Conservation (phyloP, 1,140 invertebrate genomes). For the Drosophila punjabiensis region DNA sequence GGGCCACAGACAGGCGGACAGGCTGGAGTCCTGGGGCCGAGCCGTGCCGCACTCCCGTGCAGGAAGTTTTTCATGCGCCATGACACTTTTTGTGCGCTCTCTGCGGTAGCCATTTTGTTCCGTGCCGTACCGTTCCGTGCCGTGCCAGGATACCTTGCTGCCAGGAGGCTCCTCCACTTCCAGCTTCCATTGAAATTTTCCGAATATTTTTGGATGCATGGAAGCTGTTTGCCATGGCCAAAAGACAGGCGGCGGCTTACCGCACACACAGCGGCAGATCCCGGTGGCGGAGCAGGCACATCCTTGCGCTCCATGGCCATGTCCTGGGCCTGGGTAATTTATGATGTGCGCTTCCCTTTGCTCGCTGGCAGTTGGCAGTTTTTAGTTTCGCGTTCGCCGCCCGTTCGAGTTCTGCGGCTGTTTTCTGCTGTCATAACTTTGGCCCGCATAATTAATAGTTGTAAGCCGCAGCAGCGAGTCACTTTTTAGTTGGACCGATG, state of each 20-base stretch:
- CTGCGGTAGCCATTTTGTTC: conserved; percentile 72
- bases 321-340: conserved; percentile 70
- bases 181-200: conserved; percentile 65
- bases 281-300: conserved; percentile 34
- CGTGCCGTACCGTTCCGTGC: conserved; percentile 22
- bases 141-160: conserved; percentile 66
- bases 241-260: conserved; percentile 77
- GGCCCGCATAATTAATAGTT: conserved; percentile 81
- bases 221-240: conserved; percentile 79
- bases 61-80: conserved; percentile 83
- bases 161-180: conserved; percentile 38
- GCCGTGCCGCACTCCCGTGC: conserved; percentile 36
- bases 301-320: conserved; percentile 66
- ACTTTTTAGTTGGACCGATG: conserved; percentile 68
- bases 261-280: conserved; percentile 32
- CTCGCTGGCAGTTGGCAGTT: conserved; percentile 61
- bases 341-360: conserved; percentile 78
- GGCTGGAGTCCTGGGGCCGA: conserved; percentile 42
- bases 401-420: conserved; percentile 62
- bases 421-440: conserved; percentile 84
- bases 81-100: conserved; percentile 79
- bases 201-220: conserved; percentile 80
- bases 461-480: conserved; percentile 64
- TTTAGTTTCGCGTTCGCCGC: conserved; percentile 57
- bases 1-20: conserved; percentile 42